phyloP scores from a whole-genome alignment of 2,797 vertebrate species.

The Galago senegalensis region DNA sequence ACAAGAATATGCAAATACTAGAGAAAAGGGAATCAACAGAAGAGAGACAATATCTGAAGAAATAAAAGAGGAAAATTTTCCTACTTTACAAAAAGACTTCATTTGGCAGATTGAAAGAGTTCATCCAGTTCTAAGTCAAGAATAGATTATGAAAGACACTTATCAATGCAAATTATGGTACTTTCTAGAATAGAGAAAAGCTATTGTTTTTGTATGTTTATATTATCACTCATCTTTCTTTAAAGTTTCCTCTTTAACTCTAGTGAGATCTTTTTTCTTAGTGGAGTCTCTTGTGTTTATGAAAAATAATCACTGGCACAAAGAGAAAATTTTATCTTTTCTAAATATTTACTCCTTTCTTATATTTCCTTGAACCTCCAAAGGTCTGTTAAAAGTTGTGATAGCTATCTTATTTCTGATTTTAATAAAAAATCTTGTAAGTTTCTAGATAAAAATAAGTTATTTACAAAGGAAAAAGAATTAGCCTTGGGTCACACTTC shows the following conservation, averaged over 20 bases:
- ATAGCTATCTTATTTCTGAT: background rate
- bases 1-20: background rate
- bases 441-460: slow-evolving; percentile 36
- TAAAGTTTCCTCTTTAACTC: background rate
- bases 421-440: slow-evolving; percentile 51
- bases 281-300: background rate
- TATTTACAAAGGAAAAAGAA: background rate
- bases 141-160: background rate
- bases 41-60: background rate
- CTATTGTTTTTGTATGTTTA: background rate
- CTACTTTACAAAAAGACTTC: background rate
- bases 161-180: background rate
- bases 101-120: background rate
- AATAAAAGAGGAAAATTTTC: background rate
- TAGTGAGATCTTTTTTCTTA: background rate
- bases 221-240: slow-evolving; percentile 3
- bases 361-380: slow-evolving; percentile 10
- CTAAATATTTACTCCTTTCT: slow-evolving; percentile 4
- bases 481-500: background rate
- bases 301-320: background rate
- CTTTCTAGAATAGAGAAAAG: background rate
- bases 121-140: background rate
- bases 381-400: background rate
- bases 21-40: background rate
- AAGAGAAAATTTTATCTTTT: slow-evolving; percentile 31